Conservation (phyloP, 2,888 invertebrate genomes). For the Baccha elongata region DNA sequence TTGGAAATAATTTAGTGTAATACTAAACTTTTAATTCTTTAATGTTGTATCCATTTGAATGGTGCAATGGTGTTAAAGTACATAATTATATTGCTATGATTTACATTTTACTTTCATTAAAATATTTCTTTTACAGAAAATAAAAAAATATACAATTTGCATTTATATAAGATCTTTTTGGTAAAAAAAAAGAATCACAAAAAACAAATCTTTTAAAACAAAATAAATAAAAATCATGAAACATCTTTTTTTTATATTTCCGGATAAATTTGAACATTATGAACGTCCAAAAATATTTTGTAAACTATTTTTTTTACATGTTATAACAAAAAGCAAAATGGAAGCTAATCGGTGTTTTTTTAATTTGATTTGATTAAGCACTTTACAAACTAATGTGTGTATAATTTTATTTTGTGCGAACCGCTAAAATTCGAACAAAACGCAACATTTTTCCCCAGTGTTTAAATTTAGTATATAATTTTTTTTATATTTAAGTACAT, state of each 20-base stretch:
- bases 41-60: slow-evolving; percentile 27
- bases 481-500: slow-evolving; percentile 56
- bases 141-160: slow-evolving; percentile 43
- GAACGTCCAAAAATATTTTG: not conserved
- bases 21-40: slow-evolving; percentile 52
- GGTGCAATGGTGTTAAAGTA: slow-evolving; percentile 16
- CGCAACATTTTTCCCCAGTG: slow-evolving; percentile 13
- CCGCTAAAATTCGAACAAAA: slow-evolving; percentile 45
- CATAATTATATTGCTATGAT: slow-evolving; percentile 34
- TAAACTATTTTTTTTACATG: not conserved
- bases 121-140: slow-evolving; percentile 38
- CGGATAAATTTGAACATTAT: not conserved
- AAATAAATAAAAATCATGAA: not conserved
- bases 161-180: slow-evolving; percentile 20
- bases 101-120: slow-evolving; percentile 5
- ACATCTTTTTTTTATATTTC: not conserved
- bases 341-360: not conserved
- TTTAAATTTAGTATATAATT: slow-evolving; percentile 7
- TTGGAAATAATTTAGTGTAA: slow-evolving; percentile 55
- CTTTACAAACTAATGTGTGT: slow-evolving; percentile 21
- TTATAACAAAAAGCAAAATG: not conserved
- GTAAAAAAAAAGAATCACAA: slow-evolving; percentile 36
- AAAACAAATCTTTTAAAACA: slow-evolving; percentile 25
- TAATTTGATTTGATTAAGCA: not conserved
- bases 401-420: slow-evolving; percentile 57